Conservation (phyloP, 2,113 vertebrate genomes). For the Nestor notabilis region DNA sequence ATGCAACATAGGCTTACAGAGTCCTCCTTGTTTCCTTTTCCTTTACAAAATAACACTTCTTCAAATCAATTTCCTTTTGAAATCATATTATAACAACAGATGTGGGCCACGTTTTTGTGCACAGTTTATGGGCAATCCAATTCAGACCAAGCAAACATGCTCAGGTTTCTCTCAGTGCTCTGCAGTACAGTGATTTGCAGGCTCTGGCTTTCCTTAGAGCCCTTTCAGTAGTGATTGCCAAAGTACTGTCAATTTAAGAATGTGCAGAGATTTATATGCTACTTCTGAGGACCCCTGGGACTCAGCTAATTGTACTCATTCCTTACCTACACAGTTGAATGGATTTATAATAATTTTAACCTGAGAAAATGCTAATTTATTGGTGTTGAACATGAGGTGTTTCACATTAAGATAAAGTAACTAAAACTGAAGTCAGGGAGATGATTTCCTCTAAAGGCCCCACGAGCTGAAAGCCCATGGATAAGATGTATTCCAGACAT, state of each 20-base stretch:
- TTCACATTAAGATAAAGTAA: slow-evolving; percentile 33
- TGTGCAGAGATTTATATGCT: not conserved
- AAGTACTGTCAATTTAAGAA: slow-evolving; percentile 9
- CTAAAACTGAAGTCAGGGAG: not conserved
- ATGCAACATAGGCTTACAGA: not conserved
- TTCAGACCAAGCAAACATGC: not conserved
- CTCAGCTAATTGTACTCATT: slow-evolving; percentile 11
- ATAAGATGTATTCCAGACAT: not conserved
- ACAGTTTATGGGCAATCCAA: not conserved
- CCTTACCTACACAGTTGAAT: slow-evolving; percentile 3
- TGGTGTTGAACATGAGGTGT: not conserved
- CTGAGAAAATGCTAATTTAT: slow-evolving; percentile 16
- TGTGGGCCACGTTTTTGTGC: not conserved
- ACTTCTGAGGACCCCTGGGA: not conserved
- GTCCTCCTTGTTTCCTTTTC: not conserved
- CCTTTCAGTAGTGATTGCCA: not conserved
- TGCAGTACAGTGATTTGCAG: not conserved
- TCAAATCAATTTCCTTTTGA: not conserved
- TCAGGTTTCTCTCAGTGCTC: not conserved
- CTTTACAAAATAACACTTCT: not conserved
- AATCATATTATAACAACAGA: not conserved
- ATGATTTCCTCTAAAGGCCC: not conserved
- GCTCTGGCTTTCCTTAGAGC: not conserved
- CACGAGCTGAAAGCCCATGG: not conserved
- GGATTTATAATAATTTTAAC: slow-evolving; percentile 25